Percentiles rank a stretch among this genome's conserved stretches.
phyloP scores from a whole-genome alignment of 2,888 invertebrate genomes.

The Nymphalis c-album region DNA sequence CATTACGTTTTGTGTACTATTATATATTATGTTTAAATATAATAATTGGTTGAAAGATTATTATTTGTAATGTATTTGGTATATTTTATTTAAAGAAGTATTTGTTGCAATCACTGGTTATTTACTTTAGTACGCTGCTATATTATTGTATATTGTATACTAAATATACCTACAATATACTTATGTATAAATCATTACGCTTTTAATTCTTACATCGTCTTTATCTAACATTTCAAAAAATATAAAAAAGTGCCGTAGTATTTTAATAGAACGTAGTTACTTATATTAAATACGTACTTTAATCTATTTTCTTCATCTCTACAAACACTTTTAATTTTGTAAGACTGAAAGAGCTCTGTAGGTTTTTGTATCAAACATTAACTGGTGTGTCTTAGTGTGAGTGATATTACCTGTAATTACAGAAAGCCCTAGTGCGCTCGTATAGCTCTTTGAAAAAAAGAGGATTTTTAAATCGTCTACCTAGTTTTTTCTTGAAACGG shows the following conservation, averaged over 20 bases:
- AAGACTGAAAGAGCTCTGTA: neutral
- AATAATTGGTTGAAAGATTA: too few species aligned
- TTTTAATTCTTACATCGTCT: too few species aligned
- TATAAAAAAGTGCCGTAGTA: neutral
- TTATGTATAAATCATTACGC: too few species aligned
- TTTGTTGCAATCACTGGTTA: too few species aligned
- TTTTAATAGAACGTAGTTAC: neutral
- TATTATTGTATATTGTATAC: too few species aligned
- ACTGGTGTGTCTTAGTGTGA: neutral
- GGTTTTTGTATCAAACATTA: constrained; percentile 7
- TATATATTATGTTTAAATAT: too few species aligned
- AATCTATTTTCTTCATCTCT: neutral
- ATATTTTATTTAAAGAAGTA: too few species aligned
- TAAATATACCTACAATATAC: too few species aligned
- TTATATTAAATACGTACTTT: neutral
- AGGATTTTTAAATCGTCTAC: constrained; percentile 28
- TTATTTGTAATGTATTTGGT: too few species aligned
- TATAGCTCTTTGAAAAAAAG: constrained; percentile 21
- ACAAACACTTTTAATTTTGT: constrained; percentile 9
- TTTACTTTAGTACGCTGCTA: too few species aligned
- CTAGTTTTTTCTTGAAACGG: constrained; percentile 30
- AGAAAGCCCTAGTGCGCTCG: constrained; percentile 4
- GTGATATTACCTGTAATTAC: constrained; percentile 14
- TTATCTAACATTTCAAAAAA: too few species aligned
- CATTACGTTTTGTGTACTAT: neutral